Evolutionary conservation across 2,113 vertebrate genomes (phyloP).

Genomic region (Gymnobelideus leadbeateri): DNA sequence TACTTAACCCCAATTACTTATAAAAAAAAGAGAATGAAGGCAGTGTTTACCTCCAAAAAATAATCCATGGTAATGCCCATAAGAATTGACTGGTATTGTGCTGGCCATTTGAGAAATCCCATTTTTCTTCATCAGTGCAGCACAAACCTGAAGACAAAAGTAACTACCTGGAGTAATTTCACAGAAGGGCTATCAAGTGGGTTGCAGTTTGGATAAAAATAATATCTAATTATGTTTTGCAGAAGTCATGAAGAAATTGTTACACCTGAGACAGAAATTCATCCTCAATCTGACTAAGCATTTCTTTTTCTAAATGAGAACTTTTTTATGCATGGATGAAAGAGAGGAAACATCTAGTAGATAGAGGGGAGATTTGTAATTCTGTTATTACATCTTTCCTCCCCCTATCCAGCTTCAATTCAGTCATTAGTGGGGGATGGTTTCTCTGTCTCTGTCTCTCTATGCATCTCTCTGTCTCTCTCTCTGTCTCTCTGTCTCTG

Average conservation of each 20-base stretch:
- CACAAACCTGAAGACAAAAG: neutral
- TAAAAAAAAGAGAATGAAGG: neutral
- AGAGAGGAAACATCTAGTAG: slow-evolving; percentile 37
- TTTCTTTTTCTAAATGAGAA: slow-evolving; percentile 28
- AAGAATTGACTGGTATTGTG: slow-evolving; percentile 6
- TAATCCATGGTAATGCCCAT: neutral
- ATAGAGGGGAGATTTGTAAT: slow-evolving; percentile 30
- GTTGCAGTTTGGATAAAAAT: slow-evolving; percentile 31
- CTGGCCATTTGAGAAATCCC: slow-evolving; percentile 30
- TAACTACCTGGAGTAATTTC: neutral
- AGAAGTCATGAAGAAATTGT: slow-evolving; percentile 43
- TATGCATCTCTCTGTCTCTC: neutral
- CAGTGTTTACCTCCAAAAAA: slow-evolving; percentile 38
- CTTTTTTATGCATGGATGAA: slow-evolving; percentile 5
- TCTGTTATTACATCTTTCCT: neutral
- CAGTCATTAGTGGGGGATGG: neutral
- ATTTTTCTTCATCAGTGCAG: slow-evolving; percentile 19
- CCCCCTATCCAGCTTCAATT: neutral
- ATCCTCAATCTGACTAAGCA: neutral
- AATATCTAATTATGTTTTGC: neutral
- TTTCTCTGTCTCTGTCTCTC: too few species aligned
- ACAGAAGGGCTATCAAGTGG: slow-evolving; percentile 1
- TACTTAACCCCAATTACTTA: too few species aligned
- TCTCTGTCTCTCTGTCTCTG: neutral
- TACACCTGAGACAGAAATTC: neutral